Percentiles rank a stretch among this genome's conserved stretches.
Conservation (phyloP, 92 coral and sea anemone genomes). For the Umimayanthus kanabou region DNA sequence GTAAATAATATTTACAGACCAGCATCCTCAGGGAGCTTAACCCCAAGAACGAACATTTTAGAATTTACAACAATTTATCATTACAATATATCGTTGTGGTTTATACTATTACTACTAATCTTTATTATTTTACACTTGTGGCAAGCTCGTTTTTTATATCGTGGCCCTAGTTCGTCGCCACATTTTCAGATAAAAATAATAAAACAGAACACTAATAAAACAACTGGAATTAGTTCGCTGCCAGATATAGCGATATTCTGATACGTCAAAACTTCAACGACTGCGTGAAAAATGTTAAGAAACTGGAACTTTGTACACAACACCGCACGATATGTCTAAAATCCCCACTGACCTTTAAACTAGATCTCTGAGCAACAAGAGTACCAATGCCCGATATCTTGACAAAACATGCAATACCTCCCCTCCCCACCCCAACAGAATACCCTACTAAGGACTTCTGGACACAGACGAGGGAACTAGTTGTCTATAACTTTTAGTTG, state of each 20-base stretch:
- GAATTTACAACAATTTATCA: background rate
- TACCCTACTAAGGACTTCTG: too few relatives aligned
- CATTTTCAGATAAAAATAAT: background rate
- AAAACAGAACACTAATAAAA: too few relatives aligned
- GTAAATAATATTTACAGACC: too few relatives aligned
- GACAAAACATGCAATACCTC: background rate
- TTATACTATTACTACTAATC: background rate
- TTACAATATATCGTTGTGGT: background rate
- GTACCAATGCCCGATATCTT: background rate
- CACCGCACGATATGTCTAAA: background rate
- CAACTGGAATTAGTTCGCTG: background rate
- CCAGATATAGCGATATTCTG: background rate
- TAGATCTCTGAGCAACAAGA: background rate
- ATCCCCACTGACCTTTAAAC: background rate
- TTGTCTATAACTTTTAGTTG: too few relatives aligned
- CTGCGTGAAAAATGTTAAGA: background rate
- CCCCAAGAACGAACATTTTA: background rate
- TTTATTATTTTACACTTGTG: background rate
- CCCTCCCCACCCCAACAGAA: too few relatives aligned
- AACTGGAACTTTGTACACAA: background rate
- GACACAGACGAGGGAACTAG: too few relatives aligned
- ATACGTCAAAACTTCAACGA: too few relatives aligned
- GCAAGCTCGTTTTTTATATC: background rate
- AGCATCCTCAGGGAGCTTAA: too few relatives aligned
- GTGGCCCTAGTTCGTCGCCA: background rate